Evolutionary conservation across 2,797 vertebrate genomes (phyloP), one percentile per base, ranked within the genome.

Genomic region (Capromys pilorides): DNA sequence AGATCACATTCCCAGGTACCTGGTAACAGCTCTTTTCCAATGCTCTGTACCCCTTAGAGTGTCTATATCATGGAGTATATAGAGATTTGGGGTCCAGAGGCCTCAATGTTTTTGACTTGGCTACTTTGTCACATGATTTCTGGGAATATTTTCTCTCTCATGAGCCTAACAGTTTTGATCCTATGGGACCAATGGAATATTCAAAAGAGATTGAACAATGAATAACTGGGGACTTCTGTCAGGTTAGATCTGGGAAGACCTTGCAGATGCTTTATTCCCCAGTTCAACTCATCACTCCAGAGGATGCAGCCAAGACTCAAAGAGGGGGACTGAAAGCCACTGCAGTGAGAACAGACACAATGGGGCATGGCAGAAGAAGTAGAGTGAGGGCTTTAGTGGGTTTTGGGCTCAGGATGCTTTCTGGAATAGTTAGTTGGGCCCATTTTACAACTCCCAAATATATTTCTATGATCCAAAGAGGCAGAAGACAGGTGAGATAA

Each of bases 391-490:
- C 28, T 80, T 9, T 33, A 28, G 36, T 33, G 61, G 54, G 85
- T 1, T 36, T 28, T 26, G 19, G 26, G 31, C 9, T 81, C 31
- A 69, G 71, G 19, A n/a, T 45, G 33, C 33, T 4, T 71, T 51
- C 67, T n/a, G 57, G 14, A 18, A 19, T 22, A 73, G 33, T 45
- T 28, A 22, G 51, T 26, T 75, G 24, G 61, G 26, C 39, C 33
- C 49, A 62, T 89, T 45, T 84, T 21, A 69, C 16, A 61, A 39
- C 90, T 77, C 36, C 49, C 54, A 77, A 59, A 16, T 77, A 3
- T 84, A 18, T 28, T 45, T 93, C 93, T 93, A 59, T 80, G 66
- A 62, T 41, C 26, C 71, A 45, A 67, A 86, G 24, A 13, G 54
- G 31, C 22, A 8, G 31, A 69, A 12, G 13, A 26, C 4, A 5